Conservation (phyloP, 2,888 invertebrate genomes). For the Cheilosia variabilis region DNA sequence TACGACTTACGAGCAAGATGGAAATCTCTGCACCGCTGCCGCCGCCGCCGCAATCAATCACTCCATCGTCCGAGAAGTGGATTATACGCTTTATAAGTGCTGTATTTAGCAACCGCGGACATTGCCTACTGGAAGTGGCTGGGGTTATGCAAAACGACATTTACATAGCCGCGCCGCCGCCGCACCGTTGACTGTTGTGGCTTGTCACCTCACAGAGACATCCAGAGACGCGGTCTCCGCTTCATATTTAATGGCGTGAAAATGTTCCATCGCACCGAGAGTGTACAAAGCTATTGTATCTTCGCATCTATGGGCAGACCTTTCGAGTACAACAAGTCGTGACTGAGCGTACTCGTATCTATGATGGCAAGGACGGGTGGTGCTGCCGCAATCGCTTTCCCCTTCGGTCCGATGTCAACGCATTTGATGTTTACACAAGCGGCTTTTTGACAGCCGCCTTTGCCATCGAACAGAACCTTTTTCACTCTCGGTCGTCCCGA, state of each 20-base stretch:
- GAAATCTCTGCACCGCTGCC: slow-evolving; percentile 41
- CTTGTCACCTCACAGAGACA: slow-evolving; percentile 60
- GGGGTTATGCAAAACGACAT: slow-evolving; percentile 71
- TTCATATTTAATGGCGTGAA: slow-evolving; percentile 74
- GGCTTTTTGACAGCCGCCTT: slow-evolving; percentile 74
- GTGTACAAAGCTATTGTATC: slow-evolving; percentile 11
- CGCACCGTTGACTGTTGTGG: slow-evolving; percentile 1
- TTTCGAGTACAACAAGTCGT: slow-evolving; percentile 69
- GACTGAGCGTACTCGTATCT: slow-evolving; percentile 53
- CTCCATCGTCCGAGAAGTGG: slow-evolving; percentile 65
- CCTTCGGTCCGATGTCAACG: slow-evolving; percentile 75
- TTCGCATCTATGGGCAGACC: slow-evolving; percentile 35
- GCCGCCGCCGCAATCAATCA: slow-evolving; percentile 74
- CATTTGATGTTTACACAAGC: slow-evolving; percentile 76
- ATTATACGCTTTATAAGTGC: slow-evolving; percentile 48
- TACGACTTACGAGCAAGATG: slow-evolving; percentile 62
- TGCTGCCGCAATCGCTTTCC: slow-evolving; percentile 63
- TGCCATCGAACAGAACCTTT: slow-evolving; percentile 67
- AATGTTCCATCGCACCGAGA: slow-evolving; percentile 38
- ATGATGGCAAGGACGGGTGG: neutral
- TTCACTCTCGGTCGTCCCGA: slow-evolving; percentile 65
- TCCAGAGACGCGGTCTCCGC: slow-evolving; percentile 45
- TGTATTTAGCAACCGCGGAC: slow-evolving; percentile 45
- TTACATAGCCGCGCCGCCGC: neutral
- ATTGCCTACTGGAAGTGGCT: slow-evolving; percentile 44